Conservation (phyloP, 2,888 invertebrate genomes). For the Cheilosia vulpina region DNA sequence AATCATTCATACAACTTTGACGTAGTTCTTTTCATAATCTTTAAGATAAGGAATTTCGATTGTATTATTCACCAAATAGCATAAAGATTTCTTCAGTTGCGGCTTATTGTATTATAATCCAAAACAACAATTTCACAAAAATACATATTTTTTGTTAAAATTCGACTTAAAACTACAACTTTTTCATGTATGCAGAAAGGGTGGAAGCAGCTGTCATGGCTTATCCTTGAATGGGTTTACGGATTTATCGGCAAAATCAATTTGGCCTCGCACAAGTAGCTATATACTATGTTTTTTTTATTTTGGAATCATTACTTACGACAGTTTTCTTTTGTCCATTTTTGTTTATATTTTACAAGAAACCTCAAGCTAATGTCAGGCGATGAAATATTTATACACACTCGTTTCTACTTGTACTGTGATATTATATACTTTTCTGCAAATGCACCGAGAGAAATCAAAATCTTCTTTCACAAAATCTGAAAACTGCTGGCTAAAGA, state of each 20-base stretch:
- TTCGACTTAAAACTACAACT: too few species aligned
- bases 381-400: constrained; percentile 22
- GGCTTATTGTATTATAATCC: too few species aligned
- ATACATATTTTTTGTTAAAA: too few species aligned
- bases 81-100: neutral
- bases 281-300: neutral
- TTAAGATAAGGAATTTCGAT: constrained; percentile 10
- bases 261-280: constrained; percentile 16
- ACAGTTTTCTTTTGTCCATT: constrained; percentile 84
- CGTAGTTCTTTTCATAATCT: constrained; percentile 8
- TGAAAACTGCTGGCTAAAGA: constrained; percentile 23
- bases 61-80: neutral
- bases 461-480: constrained; percentile 41
- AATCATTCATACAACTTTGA: neutral
- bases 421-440: constrained; percentile 11
- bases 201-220: constrained; percentile 17
- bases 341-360: constrained; percentile 14
- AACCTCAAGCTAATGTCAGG: neutral
- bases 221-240: constrained; percentile 11
- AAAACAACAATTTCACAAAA: neutral
- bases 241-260: constrained; percentile 51
- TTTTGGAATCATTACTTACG: constrained; percentile 80
- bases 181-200: neutral
- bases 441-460: constrained; percentile 12
- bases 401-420: neutral